These are phyloP conservation scores for Potamilus streckersoni DNA, from an alignment of 1,140 invertebrate species.

Conservation along the genomic window DNA sequence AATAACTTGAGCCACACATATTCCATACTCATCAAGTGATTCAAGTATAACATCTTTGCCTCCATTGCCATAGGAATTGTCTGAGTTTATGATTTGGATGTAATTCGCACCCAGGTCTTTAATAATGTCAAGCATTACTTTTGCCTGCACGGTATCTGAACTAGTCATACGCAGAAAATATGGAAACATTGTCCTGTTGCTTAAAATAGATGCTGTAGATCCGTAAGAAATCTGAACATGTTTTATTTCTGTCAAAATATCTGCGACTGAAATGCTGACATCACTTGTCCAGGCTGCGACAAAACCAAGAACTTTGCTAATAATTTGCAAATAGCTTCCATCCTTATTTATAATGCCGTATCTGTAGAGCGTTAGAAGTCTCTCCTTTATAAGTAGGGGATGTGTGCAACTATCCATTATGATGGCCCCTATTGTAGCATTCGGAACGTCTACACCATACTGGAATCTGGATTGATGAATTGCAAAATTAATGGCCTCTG, in stretches of 20 bases:
- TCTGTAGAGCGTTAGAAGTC: constrained; percentile 15
- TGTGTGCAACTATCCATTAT: constrained; percentile 31
- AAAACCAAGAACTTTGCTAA: constrained; percentile 25
- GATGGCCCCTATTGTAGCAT: constrained; percentile 17
- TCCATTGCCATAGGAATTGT: constrained; percentile 34
- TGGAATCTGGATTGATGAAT: constrained; percentile 13
- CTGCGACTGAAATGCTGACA: constrained; percentile 20
- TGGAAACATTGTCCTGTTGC: constrained; percentile 25
- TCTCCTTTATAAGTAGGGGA: constrained; percentile 26
- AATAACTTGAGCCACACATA: constrained; percentile 33
- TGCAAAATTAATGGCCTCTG: constrained; percentile 17
- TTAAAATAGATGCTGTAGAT: constrained; percentile 29
- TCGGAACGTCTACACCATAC: background rate
- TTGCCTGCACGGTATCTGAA: constrained; percentile 32
- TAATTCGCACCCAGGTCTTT: constrained; percentile 10
- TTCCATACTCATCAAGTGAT: background rate
- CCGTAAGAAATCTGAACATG: constrained; percentile 31
- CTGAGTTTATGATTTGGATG: constrained; percentile 34
- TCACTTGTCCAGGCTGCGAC: constrained; percentile 29
- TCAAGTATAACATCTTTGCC: constrained; percentile 22
- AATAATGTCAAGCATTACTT: constrained; percentile 33
- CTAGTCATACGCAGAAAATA: constrained; percentile 34
- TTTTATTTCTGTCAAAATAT: constrained; percentile 21
- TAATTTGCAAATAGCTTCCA: background rate
- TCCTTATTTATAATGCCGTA: constrained; percentile 7